Evolutionary conservation across 2,113 vertebrate species (phyloP).

Genomic region (Plestiodon gilberti): DNA sequence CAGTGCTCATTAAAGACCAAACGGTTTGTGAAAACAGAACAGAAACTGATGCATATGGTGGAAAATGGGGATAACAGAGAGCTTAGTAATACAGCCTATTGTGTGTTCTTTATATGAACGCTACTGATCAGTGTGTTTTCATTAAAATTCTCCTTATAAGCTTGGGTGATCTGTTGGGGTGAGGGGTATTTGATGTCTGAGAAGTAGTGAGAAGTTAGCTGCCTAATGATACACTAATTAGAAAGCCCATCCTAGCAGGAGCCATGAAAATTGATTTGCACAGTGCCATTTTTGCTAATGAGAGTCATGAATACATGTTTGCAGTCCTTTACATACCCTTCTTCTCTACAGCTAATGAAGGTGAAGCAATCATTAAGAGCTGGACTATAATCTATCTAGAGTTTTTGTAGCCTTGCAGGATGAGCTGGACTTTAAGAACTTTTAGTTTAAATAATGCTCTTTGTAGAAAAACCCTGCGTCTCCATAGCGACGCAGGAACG

Average conservation of each 20-base stretch:
- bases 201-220: slow-evolving; percentile 60
- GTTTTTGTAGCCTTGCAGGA: slow-evolving; percentile 33
- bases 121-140: slow-evolving; percentile 59
- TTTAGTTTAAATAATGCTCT: slow-evolving; percentile 39
- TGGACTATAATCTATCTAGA: slow-evolving; percentile 13
- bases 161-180: slow-evolving; percentile 19
- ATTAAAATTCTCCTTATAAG: slow-evolving; percentile 73
- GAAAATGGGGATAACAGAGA: slow-evolving; percentile 31
- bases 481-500: no score
- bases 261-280: slow-evolving; percentile 70
- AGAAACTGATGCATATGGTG: slow-evolving; percentile 38
- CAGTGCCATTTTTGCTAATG: slow-evolving; percentile 68
- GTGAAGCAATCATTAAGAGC: slow-evolving; percentile 39
- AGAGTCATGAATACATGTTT: slow-evolving; percentile 59
- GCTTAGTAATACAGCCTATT: slow-evolving; percentile 61
- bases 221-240: slow-evolving; percentile 69
- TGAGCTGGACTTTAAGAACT: slow-evolving; percentile 35
- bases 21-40: slow-evolving; percentile 43
- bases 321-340: slow-evolving; percentile 56
- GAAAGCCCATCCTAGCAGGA: slow-evolving; percentile 67
- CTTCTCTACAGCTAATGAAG: slow-evolving; percentile 53
- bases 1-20: slow-evolving; percentile 48
- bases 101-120: slow-evolving; percentile 48
- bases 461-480: no score
- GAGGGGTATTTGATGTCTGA: slow-evolving; percentile 58